Evolutionary conservation across 2,797 vertebrate genomes (phyloP).

Genomic region (Echeneis naucrates): DNA sequence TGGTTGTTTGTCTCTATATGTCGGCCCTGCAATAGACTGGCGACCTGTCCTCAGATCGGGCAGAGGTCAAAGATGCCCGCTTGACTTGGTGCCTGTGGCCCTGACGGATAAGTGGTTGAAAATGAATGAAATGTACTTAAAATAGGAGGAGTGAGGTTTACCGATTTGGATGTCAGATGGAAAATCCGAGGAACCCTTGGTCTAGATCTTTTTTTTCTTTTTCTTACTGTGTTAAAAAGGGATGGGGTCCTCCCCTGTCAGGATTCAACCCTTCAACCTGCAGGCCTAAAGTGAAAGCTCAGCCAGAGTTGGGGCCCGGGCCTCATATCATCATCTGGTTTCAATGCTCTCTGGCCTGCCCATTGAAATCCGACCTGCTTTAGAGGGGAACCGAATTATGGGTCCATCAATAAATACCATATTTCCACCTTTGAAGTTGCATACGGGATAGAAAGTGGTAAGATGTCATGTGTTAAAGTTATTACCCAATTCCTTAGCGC

Average conservation of each 20-base stretch:
- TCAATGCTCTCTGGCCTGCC: constrained; percentile 81
- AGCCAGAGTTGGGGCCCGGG: constrained; percentile 57
- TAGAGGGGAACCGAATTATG: constrained; percentile 85
- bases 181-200: not conserved
- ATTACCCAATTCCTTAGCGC: constrained; percentile 82
- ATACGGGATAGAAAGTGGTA: constrained; percentile 82
- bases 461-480: constrained; percentile 86
- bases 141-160: not conserved
- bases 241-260: constrained; percentile 47
- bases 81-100: too few relatives aligned
- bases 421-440: constrained; percentile 85
- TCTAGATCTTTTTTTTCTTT: constrained; percentile 39
- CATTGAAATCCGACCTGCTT: constrained; percentile 86
- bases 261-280: constrained; percentile 64
- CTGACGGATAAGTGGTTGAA: too few relatives aligned
- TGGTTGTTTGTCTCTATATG: too few relatives aligned
- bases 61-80: too few relatives aligned
- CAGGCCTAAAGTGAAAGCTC: constrained; percentile 61
- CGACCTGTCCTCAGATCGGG: too few relatives aligned
- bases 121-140: not conserved
- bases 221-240: constrained; percentile 22
- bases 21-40: too few relatives aligned
- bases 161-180: constrained; percentile 1
- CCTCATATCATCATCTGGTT: constrained; percentile 86
- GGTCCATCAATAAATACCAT: constrained; percentile 86